Evolutionary conservation across 2,113 vertebrate species (phyloP).

Genomic region (Hemibagrus wyckioides): DNA sequence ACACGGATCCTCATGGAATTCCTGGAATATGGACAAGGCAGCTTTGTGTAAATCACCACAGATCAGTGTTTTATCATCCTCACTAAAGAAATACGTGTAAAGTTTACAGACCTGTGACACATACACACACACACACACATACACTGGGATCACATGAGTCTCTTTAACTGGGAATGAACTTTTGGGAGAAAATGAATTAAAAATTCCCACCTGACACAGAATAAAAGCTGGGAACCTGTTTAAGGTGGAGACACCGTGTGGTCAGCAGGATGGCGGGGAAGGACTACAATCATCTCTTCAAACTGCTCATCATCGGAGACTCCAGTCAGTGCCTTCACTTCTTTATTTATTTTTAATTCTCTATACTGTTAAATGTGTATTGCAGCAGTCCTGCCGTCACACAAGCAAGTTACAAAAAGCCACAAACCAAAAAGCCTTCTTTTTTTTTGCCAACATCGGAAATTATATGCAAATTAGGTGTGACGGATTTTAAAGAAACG

Average conservation of each 20-base stretch:
- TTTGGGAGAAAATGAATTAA: conserved; percentile 33
- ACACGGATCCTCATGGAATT: neutral
- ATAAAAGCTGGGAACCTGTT: neutral
- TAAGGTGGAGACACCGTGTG: conserved; percentile 4
- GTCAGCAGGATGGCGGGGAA: conserved; percentile 74
- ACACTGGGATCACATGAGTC: conserved; percentile 3
- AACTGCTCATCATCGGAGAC: conserved; percentile 85
- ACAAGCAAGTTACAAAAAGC: neutral
- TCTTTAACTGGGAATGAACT: conserved; percentile 36
- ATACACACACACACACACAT: neutral
- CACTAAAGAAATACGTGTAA: neutral
- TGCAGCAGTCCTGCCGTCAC: neutral
- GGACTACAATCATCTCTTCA: conserved; percentile 84
- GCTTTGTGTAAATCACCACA: neutral
- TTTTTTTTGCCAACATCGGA: neutral
- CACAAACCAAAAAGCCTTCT: neutral
- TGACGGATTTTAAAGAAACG: neutral
- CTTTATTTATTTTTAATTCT: neutral
- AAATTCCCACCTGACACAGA: neutral
- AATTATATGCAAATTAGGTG: neutral
- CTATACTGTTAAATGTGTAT: neutral
- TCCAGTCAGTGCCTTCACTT: conserved; percentile 74
- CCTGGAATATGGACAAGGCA: neutral
- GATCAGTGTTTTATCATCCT: neutral
- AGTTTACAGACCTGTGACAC: neutral